These are phyloP conservation scores for Trichogramma dendrolimi DNA, from an alignment of 2,888 invertebrate genomes.

Conservation along the genomic window DNA sequence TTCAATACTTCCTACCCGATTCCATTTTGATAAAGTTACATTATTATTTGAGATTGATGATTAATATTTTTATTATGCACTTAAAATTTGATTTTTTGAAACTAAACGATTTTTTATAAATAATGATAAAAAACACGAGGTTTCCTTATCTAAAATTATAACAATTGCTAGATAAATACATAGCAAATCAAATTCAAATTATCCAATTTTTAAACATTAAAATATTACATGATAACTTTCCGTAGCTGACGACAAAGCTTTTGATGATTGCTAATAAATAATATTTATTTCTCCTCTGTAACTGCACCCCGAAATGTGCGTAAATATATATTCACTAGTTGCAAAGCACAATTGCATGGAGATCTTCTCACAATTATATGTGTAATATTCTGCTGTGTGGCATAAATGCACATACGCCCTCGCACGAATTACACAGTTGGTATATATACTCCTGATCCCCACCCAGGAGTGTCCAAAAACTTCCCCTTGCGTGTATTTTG, in stretches of 20 bases:
- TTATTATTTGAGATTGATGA: too few species aligned
- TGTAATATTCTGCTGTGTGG: conserved; percentile 1
- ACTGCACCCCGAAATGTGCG: too few species aligned
- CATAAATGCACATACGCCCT: background rate
- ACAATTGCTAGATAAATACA: background rate
- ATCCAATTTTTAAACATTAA: background rate
- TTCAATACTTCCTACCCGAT: too few species aligned
- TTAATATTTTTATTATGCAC: too few species aligned
- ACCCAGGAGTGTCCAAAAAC: conserved; percentile 40
- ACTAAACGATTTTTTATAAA: too few species aligned
- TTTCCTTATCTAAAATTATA: background rate
- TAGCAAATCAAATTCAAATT: background rate
- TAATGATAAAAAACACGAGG: background rate
- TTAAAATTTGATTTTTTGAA: too few species aligned
- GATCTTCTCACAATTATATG: background rate
- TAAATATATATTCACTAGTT: background rate
- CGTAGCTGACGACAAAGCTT: background rate
- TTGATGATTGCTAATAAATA: background rate
- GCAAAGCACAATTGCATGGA: background rate
- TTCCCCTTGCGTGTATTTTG: conserved; percentile 49
- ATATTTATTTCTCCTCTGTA: too few species aligned
- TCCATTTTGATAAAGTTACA: too few species aligned
- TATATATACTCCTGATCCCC: conserved; percentile 14
- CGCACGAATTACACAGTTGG: conserved; percentile 5
- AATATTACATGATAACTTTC: background rate